phyloP scores from a whole-genome alignment of 1,140 invertebrate genomes.

The Bemisia tabaci region DNA sequence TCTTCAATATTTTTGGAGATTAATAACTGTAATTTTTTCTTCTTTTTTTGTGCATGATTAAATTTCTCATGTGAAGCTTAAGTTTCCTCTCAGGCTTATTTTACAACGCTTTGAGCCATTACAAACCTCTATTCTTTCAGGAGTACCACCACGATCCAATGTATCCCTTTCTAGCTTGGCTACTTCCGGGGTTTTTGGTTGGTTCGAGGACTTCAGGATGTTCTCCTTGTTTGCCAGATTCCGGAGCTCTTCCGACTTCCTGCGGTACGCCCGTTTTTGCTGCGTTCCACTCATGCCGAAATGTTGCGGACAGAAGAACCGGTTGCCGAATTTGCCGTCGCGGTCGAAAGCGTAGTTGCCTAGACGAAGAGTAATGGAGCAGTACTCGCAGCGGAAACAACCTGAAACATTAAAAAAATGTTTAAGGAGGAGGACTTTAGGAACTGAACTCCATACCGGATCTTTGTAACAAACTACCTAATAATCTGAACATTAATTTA shows the following conservation, averaged over 20 bases:
- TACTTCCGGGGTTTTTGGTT: constrained; percentile 28
- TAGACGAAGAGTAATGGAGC: constrained; percentile 48
- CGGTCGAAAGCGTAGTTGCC: constrained; percentile 62
- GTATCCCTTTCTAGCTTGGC: constrained; percentile 8
- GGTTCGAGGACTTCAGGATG: constrained; percentile 25
- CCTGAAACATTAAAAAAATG: too few relatives aligned
- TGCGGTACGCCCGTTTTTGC: constrained; percentile 27
- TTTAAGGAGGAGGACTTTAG: too few relatives aligned
- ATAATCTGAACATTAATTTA: too few relatives aligned
- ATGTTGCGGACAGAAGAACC: constrained; percentile 72
- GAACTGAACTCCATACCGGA: too few relatives aligned
- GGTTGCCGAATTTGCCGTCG: constrained; percentile 50
- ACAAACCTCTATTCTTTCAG: constrained; percentile 74
- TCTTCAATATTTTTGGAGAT: too few relatives aligned
- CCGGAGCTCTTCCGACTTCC: constrained; percentile 27
- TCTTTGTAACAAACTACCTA: too few relatives aligned
- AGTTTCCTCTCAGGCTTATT: too few relatives aligned
- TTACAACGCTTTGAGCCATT: too few relatives aligned
- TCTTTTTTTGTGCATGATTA: too few relatives aligned
- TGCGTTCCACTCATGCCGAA: constrained; percentile 45
- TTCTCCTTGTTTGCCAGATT: constrained; percentile 32
- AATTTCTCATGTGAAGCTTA: too few relatives aligned
- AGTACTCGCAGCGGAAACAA: constrained; percentile 68
- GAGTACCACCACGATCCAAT: constrained; percentile 40
- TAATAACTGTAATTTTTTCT: too few relatives aligned